Percentiles rank a stretch among this genome's conserved stretches.
phyloP scores from a whole-genome alignment of 2,113 vertebrate species.

The Microcebus ravelobensis region DNA sequence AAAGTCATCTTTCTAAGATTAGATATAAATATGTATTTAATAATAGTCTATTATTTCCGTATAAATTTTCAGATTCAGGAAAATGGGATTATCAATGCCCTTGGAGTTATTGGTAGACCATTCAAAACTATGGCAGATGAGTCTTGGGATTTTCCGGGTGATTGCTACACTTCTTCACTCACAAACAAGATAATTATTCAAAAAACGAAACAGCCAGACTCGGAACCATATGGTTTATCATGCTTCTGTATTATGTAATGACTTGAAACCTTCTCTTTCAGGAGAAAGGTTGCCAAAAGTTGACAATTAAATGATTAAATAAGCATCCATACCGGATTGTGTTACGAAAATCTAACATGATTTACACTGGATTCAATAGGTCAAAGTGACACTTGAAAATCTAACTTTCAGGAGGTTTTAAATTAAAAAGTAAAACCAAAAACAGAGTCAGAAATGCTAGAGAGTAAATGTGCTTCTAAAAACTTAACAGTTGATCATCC shows the following conservation, averaged over 20 bases:
- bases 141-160: background rate
- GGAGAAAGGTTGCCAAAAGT: background rate
- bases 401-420: slow-evolving; percentile 64
- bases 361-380: background rate
- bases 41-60: background rate
- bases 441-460: background rate
- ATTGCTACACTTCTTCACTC: background rate
- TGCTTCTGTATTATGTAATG: background rate
- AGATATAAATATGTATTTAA: background rate
- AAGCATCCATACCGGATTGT: background rate
- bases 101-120: background rate
- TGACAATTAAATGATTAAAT: background rate
- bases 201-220: background rate
- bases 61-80: background rate
- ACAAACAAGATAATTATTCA: background rate
- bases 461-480: background rate
- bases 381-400: slow-evolving; percentile 43
- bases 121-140: background rate
- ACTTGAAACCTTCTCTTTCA: background rate
- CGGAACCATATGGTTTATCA: background rate
- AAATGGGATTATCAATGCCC: background rate
- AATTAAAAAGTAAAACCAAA: slow-evolving; percentile 17
- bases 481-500: background rate
- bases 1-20: background rate
- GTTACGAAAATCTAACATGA: slow-evolving; percentile 20